phyloP scores from a whole-genome alignment of 2,888 invertebrate genomes.

The Agrenia bidenticulata region DNA sequence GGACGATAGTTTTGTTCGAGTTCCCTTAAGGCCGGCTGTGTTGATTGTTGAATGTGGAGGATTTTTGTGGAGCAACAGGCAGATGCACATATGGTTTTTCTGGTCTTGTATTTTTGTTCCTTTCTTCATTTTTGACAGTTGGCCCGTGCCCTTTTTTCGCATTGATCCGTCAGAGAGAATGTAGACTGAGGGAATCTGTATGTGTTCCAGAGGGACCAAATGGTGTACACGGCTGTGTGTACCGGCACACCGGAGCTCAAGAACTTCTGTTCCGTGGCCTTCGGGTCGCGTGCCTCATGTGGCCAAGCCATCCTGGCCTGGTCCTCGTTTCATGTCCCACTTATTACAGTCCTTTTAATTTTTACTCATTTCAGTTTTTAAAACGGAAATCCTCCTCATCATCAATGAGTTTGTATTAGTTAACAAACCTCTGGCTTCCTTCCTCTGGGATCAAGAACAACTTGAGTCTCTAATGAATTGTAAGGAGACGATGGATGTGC shows the following conservation, averaged over 20 bases:
- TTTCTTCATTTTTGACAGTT: constrained; percentile 9
- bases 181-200: too few species aligned
- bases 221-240: too few species aligned
- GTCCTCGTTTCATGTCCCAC: background rate
- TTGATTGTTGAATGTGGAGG: too few species aligned
- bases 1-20: background rate
- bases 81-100: constrained; percentile 12
- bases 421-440: too few species aligned
- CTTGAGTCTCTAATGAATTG: too few species aligned
- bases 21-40: constrained; percentile 1
- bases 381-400: constrained; percentile 9
- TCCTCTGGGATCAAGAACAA: too few species aligned
- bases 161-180: background rate
- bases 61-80: constrained; percentile 10
- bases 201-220: too few species aligned
- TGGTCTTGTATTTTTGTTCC: background rate
- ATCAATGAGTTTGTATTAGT: too few species aligned
- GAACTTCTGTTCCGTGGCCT: constrained; percentile 4
- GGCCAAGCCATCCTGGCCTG: background rate
- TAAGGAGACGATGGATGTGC: too few species aligned
- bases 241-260: background rate
- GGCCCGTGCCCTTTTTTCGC: constrained; percentile 16
- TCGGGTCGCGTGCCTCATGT: constrained; percentile 16
- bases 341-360: constrained; percentile 1
- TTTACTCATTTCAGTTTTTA: constrained; percentile 6